phyloP scores from a whole-genome alignment of 1,140 invertebrate genomes.

The Mya arenaria region DNA sequence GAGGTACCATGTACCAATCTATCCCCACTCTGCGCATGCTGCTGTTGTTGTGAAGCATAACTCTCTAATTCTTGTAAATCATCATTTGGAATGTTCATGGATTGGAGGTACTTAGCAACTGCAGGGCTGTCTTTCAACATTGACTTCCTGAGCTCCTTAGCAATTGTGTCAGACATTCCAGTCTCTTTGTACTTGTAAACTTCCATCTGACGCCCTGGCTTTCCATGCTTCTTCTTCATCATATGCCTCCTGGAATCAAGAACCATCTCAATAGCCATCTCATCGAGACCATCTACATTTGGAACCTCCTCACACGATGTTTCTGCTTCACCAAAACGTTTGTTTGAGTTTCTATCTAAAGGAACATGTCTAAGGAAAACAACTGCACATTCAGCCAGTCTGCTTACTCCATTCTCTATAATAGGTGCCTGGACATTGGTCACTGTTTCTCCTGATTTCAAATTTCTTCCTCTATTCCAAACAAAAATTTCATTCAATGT shows the following conservation, averaged over 20 bases:
- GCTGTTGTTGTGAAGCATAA: background rate
- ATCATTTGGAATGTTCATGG: background rate
- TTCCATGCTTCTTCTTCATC: background rate
- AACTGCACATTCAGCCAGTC: conserved; percentile 24
- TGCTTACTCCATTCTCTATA: conserved; percentile 21
- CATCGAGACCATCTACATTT: background rate
- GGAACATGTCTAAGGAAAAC: conserved; percentile 28
- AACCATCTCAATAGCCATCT: background rate
- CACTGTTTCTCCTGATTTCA: background rate
- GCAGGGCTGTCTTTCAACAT: conserved; percentile 29
- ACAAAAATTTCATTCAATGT: background rate
- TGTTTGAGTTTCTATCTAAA: background rate
- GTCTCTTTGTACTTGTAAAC: conserved; percentile 35
- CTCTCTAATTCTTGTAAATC: background rate
- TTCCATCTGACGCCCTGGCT: conserved; percentile 18
- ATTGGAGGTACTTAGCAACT: conserved; percentile 28
- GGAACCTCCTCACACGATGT: background rate
- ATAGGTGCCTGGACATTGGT: background rate
- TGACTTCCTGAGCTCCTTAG: conserved; percentile 23
- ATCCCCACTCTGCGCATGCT: background rate
- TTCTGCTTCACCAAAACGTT: background rate
- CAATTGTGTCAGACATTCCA: background rate
- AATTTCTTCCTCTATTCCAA: background rate
- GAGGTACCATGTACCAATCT: too few species aligned
- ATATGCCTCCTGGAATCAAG: background rate